phyloP scores from a whole-genome alignment of 2,797 vertebrate genomes.

The Microctenopoma steveboyesi region DNA sequence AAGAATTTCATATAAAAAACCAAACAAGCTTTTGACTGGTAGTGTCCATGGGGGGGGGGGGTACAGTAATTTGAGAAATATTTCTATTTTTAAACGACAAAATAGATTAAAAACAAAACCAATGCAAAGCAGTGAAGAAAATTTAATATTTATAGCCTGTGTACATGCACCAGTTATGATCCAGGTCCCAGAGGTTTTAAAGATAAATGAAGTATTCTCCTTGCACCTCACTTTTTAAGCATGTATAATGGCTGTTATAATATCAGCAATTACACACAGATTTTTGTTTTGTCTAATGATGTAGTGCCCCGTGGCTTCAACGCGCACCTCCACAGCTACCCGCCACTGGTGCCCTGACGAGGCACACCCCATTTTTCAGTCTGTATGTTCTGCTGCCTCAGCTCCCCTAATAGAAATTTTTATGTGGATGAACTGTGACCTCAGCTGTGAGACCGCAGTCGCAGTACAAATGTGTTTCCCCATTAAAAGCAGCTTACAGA shows the following conservation, averaged over 20 bases:
- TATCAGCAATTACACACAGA: constrained; percentile 83
- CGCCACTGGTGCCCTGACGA: constrained; percentile 79
- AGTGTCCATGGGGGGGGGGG: no score
- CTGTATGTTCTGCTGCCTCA: constrained; percentile 88
- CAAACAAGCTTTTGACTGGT: no score
- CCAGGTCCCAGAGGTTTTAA: constrained; percentile 76
- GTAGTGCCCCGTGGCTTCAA: constrained; percentile 65
- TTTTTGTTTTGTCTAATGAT: constrained; percentile 82
- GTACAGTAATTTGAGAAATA: constrained; percentile 2
- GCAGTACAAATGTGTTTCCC: constrained; percentile 82
- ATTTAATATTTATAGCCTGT: constrained; percentile 57
- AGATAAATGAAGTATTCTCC: constrained; percentile 82
- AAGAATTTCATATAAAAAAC: no score
- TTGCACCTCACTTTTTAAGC: constrained; percentile 79
- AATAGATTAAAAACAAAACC: constrained; percentile 52
- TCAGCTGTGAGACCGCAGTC: constrained; percentile 75
- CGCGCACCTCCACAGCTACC: constrained; percentile 76
- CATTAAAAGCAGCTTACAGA: constrained; percentile 90
- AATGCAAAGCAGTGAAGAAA: constrained; percentile 19
- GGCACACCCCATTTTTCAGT: constrained; percentile 86
- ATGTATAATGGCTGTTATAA: constrained; percentile 86
- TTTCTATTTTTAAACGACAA: constrained; percentile 29
- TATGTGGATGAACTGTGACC: constrained; percentile 83
- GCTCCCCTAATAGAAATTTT: constrained; percentile 86
- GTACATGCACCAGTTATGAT: constrained; percentile 58